phyloP scores from a whole-genome alignment of 2,113 vertebrate species.

The Varanus salvator region DNA sequence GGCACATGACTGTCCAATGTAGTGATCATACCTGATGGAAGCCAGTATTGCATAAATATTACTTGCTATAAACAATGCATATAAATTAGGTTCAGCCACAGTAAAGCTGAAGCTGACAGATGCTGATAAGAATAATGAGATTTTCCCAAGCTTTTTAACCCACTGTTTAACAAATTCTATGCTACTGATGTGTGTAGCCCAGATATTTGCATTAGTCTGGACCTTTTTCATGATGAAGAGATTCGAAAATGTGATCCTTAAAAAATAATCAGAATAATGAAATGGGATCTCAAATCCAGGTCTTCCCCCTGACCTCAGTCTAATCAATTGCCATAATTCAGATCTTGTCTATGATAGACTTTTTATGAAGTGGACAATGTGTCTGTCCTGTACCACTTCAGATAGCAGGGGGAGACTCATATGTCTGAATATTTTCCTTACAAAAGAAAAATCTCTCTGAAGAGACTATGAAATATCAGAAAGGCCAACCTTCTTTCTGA shows the following conservation, averaged over 20 bases:
- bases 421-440: background rate
- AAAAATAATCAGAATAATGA: background rate
- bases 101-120: slow-evolving; percentile 61
- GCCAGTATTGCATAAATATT: slow-evolving; percentile 41
- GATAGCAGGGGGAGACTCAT: background rate
- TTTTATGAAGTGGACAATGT: background rate
- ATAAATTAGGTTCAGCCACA: slow-evolving; percentile 71
- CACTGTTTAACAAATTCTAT: slow-evolving; percentile 11
- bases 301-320: background rate
- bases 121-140: slow-evolving; percentile 69
- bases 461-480: background rate
- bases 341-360: background rate
- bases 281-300: background rate
- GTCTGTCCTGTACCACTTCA: background rate
- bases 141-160: slow-evolving; percentile 38
- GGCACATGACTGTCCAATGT: slow-evolving; percentile 1
- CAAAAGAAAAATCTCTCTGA: too few species aligned
- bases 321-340: background rate
- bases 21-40: slow-evolving; percentile 39
- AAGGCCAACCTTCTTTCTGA: background rate
- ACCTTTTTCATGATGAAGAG: background rate
- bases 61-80: slow-evolving; percentile 61
- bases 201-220: slow-evolving; percentile 1
- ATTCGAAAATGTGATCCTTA: background rate
- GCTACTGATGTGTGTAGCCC: slow-evolving; percentile 11